Percentiles rank a stretch among this genome's conserved stretches.
phyloP scores from a whole-genome alignment of 1,140 invertebrate species.

The Drosophila sucinea region DNA sequence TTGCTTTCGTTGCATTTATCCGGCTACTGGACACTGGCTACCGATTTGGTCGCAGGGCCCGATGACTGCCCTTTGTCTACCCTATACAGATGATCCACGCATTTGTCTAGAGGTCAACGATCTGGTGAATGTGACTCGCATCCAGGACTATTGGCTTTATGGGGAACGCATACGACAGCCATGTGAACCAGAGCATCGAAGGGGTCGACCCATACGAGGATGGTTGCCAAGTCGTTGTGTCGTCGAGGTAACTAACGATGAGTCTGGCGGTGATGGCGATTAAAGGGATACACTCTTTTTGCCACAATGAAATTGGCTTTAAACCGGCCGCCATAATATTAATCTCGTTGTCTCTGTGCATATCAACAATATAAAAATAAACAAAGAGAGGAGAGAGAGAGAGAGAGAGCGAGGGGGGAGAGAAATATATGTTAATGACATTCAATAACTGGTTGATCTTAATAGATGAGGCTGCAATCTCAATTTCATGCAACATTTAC shows the following conservation, averaged over 20 bases:
- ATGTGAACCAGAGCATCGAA: conserved; percentile 29
- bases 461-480: conserved; percentile 32
- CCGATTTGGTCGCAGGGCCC: conserved; percentile 89
- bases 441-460: conserved; percentile 18
- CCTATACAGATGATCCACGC: conserved; percentile 93
- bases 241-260: conserved; percentile 83
- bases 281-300: background rate
- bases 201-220: conserved; percentile 84
- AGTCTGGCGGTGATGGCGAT: too few relatives aligned
- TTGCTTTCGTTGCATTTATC: conserved; percentile 86
- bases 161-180: conserved; percentile 86
- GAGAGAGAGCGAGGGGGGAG: background rate
- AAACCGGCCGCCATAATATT: conserved; percentile 18
- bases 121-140: conserved; percentile 91
- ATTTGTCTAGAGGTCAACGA: conserved; percentile 89
- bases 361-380: background rate
- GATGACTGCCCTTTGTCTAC: conserved; percentile 88
- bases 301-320: background rate
- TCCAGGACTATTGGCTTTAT: conserved; percentile 92
- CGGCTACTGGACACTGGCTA: conserved; percentile 90
- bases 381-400: background rate
- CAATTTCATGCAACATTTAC: conserved; percentile 59
- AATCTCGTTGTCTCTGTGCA: conserved; percentile 11
- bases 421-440: conserved; percentile 18
- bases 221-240: conserved; percentile 93